These are phyloP conservation scores for Bimastos eiseni DNA, from an alignment of 2,888 invertebrate genomes.

Conservation along the genomic window DNA sequence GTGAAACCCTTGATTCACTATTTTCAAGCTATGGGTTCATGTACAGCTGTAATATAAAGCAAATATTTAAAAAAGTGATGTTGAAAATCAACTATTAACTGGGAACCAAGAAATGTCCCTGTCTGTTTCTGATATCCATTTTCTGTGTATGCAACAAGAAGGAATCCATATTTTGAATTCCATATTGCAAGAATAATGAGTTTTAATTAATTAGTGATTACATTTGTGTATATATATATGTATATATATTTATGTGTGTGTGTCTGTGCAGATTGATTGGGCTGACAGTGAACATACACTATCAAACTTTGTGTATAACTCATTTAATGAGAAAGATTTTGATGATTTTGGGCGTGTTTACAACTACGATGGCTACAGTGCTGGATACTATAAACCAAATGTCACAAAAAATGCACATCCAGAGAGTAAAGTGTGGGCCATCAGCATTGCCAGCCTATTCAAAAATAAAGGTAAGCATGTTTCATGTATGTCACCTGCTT, in stretches of 20 bases:
- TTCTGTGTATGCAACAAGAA: background rate
- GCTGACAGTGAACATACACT: conserved; percentile 45
- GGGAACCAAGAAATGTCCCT: background rate
- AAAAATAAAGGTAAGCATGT: conserved; percentile 44
- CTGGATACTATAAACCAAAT: conserved; percentile 55
- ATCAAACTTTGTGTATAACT: conserved; percentile 50
- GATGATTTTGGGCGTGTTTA: conserved; percentile 50
- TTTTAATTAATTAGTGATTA: background rate
- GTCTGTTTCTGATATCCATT: background rate
- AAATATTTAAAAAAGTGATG: background rate
- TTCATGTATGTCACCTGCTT: background rate
- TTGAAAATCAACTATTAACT: background rate
- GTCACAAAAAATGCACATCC: conserved; percentile 52
- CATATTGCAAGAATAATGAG: background rate
- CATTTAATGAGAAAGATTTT: conserved; percentile 54
- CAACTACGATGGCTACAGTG: conserved; percentile 47
- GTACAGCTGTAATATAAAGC: background rate
- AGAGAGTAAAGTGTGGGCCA: conserved; percentile 49
- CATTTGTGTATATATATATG: no score
- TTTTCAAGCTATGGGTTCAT: background rate
- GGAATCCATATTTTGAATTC: background rate
- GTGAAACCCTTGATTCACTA: background rate
- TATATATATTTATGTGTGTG: no score
- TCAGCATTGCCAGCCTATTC: conserved; percentile 43
- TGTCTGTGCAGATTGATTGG: conserved; percentile 46